phyloP scores from a whole-genome alignment of 2,113 vertebrate genomes.

The Dermatemys mawii region DNA sequence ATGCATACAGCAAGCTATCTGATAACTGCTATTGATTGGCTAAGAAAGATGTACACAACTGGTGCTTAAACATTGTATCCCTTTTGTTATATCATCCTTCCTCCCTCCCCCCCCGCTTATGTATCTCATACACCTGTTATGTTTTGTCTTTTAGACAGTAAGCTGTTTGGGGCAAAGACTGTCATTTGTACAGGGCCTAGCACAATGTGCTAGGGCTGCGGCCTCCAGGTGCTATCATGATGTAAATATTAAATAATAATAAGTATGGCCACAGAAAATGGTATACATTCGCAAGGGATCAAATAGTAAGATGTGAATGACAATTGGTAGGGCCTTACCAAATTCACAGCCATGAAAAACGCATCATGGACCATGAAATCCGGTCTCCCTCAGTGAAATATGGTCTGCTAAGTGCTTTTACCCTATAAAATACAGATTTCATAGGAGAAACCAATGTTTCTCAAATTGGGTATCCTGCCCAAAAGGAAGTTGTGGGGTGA shows the following conservation, averaged over 20 bases:
- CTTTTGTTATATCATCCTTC: neutral
- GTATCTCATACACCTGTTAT: neutral
- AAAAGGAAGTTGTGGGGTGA: no score
- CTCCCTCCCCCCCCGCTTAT: neutral
- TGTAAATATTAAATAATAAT: neutral
- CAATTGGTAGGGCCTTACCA: no score
- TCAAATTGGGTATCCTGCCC: no score
- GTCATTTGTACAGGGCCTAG: fast-evolving
- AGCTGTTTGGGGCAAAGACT: neutral
- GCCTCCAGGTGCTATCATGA: neutral
- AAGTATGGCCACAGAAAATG: neutral
- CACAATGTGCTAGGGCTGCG: fast-evolving
- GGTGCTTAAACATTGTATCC: neutral
- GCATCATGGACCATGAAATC: no score
- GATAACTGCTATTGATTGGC: neutral
- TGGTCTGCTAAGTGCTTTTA: no score
- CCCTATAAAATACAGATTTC: no score
- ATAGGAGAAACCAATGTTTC: no score
- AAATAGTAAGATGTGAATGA: neutral
- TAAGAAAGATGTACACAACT: neutral
- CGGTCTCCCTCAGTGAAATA: no score
- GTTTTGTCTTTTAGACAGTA: neutral
- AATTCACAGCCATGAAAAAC: no score
- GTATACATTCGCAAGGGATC: neutral
- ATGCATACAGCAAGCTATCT: neutral